Evolutionary conservation across 1,140 invertebrate genomes (phyloP).

Genomic region (Zaprionus inermis): DNA sequence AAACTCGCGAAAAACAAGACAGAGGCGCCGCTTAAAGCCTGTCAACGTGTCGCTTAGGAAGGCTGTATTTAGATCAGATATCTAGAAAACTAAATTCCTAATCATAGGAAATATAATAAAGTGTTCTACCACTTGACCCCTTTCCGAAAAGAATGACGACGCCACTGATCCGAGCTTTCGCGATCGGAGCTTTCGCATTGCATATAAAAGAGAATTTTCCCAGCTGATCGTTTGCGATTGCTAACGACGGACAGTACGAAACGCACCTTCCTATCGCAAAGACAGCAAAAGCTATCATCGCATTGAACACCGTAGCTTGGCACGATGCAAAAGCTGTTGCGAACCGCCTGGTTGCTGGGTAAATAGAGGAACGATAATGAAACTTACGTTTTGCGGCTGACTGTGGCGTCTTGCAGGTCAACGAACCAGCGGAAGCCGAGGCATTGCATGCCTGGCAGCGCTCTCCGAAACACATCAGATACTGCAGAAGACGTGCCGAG

Average conservation of each 20-base stretch:
- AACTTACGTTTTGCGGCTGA: not conserved
- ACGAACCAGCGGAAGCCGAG: slow-evolving; percentile 42
- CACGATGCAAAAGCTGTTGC: slow-evolving; percentile 57
- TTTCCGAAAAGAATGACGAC: not conserved
- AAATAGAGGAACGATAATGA: slow-evolving; percentile 8
- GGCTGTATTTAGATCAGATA: not conserved
- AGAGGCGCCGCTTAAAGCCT: not conserved
- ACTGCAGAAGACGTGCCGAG: slow-evolving; percentile 95
- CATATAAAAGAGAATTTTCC: slow-evolving; percentile 35
- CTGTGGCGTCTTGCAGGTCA: slow-evolving; percentile 45
- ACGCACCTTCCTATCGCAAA: slow-evolving; percentile 2
- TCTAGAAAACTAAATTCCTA: not conserved
- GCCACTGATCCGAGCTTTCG: not conserved
- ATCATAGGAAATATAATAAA: not conserved
- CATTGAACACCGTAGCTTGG: not conserved
- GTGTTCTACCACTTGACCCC: not conserved
- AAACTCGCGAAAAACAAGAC: not conserved
- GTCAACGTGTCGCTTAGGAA: not conserved
- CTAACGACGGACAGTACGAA: slow-evolving; percentile 13
- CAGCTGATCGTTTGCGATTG: slow-evolving; percentile 19
- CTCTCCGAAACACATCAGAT: slow-evolving; percentile 96
- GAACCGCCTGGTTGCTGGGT: slow-evolving; percentile 44
- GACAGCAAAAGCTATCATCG: not conserved
- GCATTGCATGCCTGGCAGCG: slow-evolving; percentile 88
- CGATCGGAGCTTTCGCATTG: slow-evolving; percentile 23